phyloP scores from a whole-genome alignment of 2,113 vertebrate species.

The crab-eating macaque (Macaca fascicularis) region DNA sequence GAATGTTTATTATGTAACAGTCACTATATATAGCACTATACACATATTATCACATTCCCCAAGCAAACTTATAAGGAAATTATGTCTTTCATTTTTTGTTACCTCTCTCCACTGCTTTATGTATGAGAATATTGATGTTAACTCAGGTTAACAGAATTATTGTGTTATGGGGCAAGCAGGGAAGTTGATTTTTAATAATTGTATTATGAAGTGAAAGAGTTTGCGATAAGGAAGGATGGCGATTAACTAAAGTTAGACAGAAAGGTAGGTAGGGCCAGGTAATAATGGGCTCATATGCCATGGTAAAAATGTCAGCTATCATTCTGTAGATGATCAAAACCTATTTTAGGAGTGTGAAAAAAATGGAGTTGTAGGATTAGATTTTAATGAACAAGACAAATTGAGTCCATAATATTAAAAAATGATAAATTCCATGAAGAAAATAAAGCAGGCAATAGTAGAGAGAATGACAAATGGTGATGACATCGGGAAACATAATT shows the following conservation, averaged over 20 bases:
- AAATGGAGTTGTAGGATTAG: neutral
- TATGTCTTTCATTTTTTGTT: neutral
- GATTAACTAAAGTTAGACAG: neutral
- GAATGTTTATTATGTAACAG: neutral
- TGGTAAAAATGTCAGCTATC: neutral
- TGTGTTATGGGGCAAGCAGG: neutral
- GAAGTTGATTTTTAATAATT: neutral
- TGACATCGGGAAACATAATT: neutral
- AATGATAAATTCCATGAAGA: neutral
- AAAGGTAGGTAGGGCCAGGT: neutral
- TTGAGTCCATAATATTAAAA: neutral
- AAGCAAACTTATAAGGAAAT: neutral
- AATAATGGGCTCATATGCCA: neutral
- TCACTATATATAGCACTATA: neutral
- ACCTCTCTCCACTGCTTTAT: neutral
- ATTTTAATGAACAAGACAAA: constrained; percentile 36
- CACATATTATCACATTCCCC: neutral
- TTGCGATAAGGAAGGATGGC: neutral
- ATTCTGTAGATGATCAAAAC: neutral
- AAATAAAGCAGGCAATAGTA: neutral
- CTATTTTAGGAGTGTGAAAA: neutral
- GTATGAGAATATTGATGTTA: neutral
- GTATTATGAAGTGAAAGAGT: neutral
- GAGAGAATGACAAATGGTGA: neutral
- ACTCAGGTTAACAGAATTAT: neutral